Base-by-base conservation (phyloP, 2,113 vertebrate genomes). In the Saccopteryx bilineata region DNA sequence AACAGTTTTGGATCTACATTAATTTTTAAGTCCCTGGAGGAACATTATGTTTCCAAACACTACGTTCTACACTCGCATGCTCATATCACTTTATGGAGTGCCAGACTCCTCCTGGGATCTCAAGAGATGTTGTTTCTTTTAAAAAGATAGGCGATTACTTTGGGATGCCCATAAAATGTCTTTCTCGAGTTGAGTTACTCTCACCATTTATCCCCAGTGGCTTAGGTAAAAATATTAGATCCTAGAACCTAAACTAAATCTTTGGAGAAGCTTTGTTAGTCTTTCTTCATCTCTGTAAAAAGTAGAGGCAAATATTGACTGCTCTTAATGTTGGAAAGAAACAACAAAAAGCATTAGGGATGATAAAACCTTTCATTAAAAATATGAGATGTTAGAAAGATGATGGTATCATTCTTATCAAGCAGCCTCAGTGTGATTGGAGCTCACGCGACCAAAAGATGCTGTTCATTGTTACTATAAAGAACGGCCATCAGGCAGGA, bases 31-130 rank as follows among this genome's bases (percentile, higher is more conserved):
- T 97, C 94, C 87, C 92, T 0, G 1, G 86, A 96, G 96, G 95
- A 94, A 92, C 94, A 91, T 46, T 84, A 54, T 94, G 97, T 96
- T 97, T 96, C 96, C 97, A 97, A 97, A 96, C 97, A 97, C 91
- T 96, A 76, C 87, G 93, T 97, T 97, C 96, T 97, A 94, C 86
- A 87, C 74, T 96, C 75, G 97, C 91, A 94, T 79, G 69, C 95
- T 95, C 91, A 79, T 80, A 92, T 96, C 91, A 89, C 95, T 93
- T 95, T 75, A 80, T 71, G 74, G 26, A 82, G 86, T 90, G 96
- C 97, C 96, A 97, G 91, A 91, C 91, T 96, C 89, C 96, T 97
- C 97, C 91, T 94, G 93, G 97, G 96, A 97, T 93, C 94, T 89
- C 91, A 97, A 87, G 89, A 97, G 96, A 95, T 90, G 78, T 80